phyloP scores from a whole-genome alignment of 1,140 invertebrate genomes.

The Odontomachus brunneus region DNA sequence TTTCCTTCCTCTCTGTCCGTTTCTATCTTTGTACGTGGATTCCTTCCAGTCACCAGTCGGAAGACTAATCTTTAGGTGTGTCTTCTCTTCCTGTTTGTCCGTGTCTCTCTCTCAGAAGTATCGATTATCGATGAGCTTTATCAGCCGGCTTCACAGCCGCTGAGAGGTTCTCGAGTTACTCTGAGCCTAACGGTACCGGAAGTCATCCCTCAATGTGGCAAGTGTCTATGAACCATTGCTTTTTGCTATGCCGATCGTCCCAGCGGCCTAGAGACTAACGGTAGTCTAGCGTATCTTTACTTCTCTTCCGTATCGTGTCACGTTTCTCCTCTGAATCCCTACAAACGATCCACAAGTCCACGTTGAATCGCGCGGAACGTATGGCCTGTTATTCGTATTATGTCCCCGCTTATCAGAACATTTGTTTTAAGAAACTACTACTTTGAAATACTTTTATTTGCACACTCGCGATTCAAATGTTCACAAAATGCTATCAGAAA shows the following conservation, averaged over 20 bases:
- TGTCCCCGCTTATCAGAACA: neutral
- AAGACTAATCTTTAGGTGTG: neutral
- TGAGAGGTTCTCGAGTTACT: constrained; percentile 9
- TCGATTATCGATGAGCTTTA: too few relatives aligned
- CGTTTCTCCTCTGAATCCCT: neutral
- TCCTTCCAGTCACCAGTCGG: neutral
- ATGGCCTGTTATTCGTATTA: neutral
- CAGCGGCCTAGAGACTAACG: constrained; percentile 25
- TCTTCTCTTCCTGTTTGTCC: constrained; percentile 13
- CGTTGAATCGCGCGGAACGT: neutral
- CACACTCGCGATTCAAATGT: neutral
- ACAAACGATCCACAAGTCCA: constrained; percentile 39
- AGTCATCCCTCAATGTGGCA: constrained; percentile 41
- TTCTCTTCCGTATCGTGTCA: neutral
- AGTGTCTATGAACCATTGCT: constrained; percentile 38
- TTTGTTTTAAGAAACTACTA: neutral
- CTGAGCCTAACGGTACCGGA: constrained; percentile 8
- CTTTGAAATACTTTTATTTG: constrained; percentile 6
- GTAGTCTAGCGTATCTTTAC: constrained; percentile 17
- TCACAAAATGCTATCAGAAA: too few relatives aligned
- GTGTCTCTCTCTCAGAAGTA: neutral
- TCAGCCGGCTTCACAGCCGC: too few relatives aligned
- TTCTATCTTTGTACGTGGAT: constrained; percentile 16
- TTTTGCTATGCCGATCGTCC: constrained; percentile 38
- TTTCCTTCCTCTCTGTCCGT: constrained; percentile 1